Conservation (phyloP, 2,797 vertebrate species). For the Xiphophorus birchmanni region DNA sequence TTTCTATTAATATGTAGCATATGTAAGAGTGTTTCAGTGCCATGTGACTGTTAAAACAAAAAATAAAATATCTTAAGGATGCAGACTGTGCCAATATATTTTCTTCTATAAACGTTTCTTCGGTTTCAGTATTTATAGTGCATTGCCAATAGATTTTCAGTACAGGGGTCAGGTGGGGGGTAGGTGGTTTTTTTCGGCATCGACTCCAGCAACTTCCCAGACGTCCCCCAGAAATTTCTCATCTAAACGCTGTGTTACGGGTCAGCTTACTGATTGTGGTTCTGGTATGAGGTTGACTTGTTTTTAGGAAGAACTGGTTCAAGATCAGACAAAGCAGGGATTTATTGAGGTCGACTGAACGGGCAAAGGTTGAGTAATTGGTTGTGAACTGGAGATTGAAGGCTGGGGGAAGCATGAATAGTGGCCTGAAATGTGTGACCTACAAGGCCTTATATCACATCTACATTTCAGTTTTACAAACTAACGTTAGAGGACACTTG, state of each 20-base stretch:
- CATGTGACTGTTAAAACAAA: neutral
- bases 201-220: constrained; percentile 17
- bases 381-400: constrained; percentile 56
- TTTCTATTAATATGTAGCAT: neutral
- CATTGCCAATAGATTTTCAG: constrained; percentile 15
- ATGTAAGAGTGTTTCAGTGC: neutral
- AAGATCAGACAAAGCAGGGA: constrained; percentile 49
- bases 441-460: neutral
- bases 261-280: constrained; percentile 41
- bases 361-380: constrained; percentile 55
- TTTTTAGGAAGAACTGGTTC: constrained; percentile 45
- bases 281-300: constrained; percentile 14
- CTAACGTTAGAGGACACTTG: constrained; percentile 34
- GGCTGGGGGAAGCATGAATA: constrained; percentile 29
- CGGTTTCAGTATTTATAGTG: neutral
- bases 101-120: neutral
- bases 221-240: constrained; percentile 21
- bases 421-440: constrained; percentile 23
- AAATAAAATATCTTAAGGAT: neutral
- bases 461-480: neutral
- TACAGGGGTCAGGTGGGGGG: constrained; percentile 55
- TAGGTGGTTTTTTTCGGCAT: constrained; percentile 8
- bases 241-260: constrained; percentile 33
- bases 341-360: constrained; percentile 45
- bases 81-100: neutral